A percentile compares a stretch with the other conserved stretches of the same genome.
Evolutionary conservation across 2,888 invertebrate genomes (phyloP).

Genomic region (Caenorhabditis imperialis): DNA sequence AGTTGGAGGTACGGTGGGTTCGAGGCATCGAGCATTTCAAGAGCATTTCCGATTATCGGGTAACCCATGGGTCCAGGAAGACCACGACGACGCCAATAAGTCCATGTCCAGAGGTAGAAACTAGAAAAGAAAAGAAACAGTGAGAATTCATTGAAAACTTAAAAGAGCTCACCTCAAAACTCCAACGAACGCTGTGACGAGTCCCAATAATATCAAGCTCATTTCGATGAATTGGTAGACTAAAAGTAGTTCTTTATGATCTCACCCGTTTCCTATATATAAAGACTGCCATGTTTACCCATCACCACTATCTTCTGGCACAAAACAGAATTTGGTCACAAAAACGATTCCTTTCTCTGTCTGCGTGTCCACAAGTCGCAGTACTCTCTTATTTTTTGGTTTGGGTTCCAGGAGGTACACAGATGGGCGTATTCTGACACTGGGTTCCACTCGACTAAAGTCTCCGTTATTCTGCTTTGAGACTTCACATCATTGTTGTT

Average conservation of each 20-base stretch:
- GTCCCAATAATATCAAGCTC: constrained; percentile 9
- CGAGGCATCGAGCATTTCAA: constrained; percentile 16
- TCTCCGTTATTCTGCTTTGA: too few species aligned
- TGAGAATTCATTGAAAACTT: not conserved
- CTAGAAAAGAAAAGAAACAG: constrained; percentile 42
- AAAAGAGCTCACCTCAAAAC: constrained; percentile 7
- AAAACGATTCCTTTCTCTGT: not conserved
- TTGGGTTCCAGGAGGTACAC: too few species aligned
- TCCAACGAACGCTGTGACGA: constrained; percentile 15
- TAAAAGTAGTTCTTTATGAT: not conserved
- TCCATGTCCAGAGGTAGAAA: constrained; percentile 46
- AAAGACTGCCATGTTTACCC: constrained; percentile 1
- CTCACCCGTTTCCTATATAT: not conserved
- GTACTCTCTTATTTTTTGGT: too few species aligned
- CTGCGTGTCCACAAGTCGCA: constrained; percentile 7
- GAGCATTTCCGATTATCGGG: constrained; percentile 51
- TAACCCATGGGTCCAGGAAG: constrained; percentile 53
- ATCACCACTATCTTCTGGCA: constrained; percentile 3
- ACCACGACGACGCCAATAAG: constrained; percentile 61
- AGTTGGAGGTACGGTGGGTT: constrained; percentile 35
- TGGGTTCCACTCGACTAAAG: too few species aligned
- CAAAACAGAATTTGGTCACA: constrained; percentile 28
- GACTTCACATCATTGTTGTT: too few species aligned
- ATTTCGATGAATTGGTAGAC: not conserved
- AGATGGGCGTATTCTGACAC: too few species aligned